A percentile compares a stretch with the other conserved stretches of the same genome.
Evolutionary conservation across 2,797 vertebrate genomes (phyloP).

Genomic region (Chrosomus eos): DNA sequence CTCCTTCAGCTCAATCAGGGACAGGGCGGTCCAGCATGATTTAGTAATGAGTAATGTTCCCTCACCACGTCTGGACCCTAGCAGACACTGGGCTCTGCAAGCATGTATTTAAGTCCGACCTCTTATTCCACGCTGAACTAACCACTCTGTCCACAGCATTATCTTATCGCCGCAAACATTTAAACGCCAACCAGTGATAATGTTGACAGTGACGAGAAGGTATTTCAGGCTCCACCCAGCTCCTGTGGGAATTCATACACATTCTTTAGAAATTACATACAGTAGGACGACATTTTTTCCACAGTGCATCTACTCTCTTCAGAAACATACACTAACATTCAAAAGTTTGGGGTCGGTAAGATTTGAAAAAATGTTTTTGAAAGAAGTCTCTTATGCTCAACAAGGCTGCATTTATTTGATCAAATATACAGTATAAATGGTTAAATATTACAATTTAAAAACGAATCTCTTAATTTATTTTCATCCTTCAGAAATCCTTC

Average conservation of each 20-base stretch:
- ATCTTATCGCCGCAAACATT: conserved; percentile 8
- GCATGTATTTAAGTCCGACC: conserved; percentile 33
- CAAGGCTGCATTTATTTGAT: not conserved
- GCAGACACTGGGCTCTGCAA: conserved; percentile 26
- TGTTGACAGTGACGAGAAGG: conserved; percentile 25
- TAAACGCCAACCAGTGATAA: conserved; percentile 3
- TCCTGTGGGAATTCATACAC: conserved; percentile 20
- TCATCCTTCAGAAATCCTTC: not conserved
- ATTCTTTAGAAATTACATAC: conserved; percentile 30
- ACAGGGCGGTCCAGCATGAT: conserved; percentile 51
- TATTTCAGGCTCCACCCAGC: conserved; percentile 13
- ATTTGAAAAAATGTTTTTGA: not conserved
- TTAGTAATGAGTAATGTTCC: conserved; percentile 57
- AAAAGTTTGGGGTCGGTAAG: not conserved
- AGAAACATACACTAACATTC: not conserved
- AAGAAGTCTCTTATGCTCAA: not conserved
- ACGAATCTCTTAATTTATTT: not conserved
- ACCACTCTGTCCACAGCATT: conserved; percentile 24
- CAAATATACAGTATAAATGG: not conserved
- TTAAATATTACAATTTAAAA: not conserved
- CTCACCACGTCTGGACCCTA: conserved; percentile 6
- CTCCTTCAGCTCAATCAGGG: conserved; percentile 33
- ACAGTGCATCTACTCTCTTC: not conserved
- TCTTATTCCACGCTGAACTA: conserved; percentile 22
- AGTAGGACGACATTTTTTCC: not conserved